phyloP scores from a whole-genome alignment of 2,888 invertebrate genomes.

The Machimus atricapillus region DNA sequence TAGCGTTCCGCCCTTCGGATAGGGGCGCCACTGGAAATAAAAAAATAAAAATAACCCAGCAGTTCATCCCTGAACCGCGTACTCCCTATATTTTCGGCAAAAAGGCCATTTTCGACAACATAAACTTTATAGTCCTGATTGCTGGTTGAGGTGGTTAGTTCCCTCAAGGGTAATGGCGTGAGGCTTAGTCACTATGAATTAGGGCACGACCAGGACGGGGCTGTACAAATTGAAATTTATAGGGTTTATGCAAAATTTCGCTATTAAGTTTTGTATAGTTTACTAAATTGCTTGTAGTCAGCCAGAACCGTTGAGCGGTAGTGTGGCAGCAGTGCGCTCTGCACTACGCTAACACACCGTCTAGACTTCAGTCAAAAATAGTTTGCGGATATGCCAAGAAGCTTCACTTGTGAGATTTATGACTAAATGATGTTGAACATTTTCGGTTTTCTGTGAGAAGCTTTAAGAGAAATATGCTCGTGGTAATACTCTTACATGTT shows the following conservation, averaged over 20 bases:
- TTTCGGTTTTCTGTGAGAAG: slow-evolving; percentile 5
- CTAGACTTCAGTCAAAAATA: slow-evolving; percentile 32
- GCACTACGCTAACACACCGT: neutral
- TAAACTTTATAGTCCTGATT: slow-evolving; percentile 34
- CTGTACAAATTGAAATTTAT: slow-evolving; percentile 38
- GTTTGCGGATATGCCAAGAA: slow-evolving; percentile 25
- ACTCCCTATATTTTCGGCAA: slow-evolving; percentile 6
- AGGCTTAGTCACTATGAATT: slow-evolving; percentile 1
- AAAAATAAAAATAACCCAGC: neutral
- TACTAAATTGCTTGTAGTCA: slow-evolving; percentile 36
- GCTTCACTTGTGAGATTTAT: slow-evolving; percentile 18
- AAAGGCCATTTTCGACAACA: slow-evolving; percentile 28
- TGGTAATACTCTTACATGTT: neutral
- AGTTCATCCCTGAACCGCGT: neutral
- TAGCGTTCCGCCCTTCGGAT: neutral
- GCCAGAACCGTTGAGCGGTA: neutral
- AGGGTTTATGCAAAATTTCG: slow-evolving; percentile 37
- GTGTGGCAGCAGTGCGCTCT: neutral
- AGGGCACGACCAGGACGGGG: neutral
- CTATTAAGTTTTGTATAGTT: slow-evolving; percentile 39
- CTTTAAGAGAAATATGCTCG: neutral
- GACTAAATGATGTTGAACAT: slow-evolving; percentile 25
- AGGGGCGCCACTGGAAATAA: neutral
- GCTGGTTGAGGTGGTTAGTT: slow-evolving; percentile 18
- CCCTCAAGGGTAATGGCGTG: neutral